Percentiles rank a stretch among this genome's conserved stretches.
Evolutionary conservation across 2,113 vertebrate genomes (phyloP).

Genomic region (Mohoua ochrocephala): DNA sequence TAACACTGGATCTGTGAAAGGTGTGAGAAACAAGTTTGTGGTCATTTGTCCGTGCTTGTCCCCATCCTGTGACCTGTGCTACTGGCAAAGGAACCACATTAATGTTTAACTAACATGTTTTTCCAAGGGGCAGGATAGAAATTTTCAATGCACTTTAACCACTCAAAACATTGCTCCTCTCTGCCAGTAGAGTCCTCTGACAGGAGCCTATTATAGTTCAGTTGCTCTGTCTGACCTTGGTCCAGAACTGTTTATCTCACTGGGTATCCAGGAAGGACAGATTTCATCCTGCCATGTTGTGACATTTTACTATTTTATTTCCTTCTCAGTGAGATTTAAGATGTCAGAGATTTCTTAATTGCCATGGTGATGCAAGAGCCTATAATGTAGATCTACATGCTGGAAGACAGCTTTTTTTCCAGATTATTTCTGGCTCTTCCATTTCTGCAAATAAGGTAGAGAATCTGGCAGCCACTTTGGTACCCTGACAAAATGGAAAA

Average conservation of each 20-base stretch:
- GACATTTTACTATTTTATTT: background rate
- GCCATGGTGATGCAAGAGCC: background rate
- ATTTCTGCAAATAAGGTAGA: background rate
- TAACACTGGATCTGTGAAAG: background rate
- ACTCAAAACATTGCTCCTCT: background rate
- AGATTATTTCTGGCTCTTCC: background rate
- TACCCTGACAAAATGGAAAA: background rate
- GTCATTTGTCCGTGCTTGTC: background rate
- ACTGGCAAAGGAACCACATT: background rate
- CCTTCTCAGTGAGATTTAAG: background rate
- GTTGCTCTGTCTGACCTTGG: background rate
- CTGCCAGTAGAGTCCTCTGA: background rate
- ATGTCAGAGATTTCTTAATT: background rate
- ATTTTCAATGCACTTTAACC: background rate
- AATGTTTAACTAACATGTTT: background rate
- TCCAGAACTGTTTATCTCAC: background rate
- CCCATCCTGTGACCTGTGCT: background rate
- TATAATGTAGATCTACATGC: background rate
- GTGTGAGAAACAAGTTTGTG: background rate
- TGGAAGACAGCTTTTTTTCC: background rate
- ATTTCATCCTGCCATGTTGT: background rate
- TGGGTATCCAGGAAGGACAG: background rate
- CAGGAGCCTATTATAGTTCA: background rate
- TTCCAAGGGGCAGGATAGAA: background rate
- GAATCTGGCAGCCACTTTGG: background rate